A percentile compares a stretch with the other conserved stretches of the same genome.
Conservation (phyloP, 2,113 vertebrate species). For the Lamprotornis superbus region DNA sequence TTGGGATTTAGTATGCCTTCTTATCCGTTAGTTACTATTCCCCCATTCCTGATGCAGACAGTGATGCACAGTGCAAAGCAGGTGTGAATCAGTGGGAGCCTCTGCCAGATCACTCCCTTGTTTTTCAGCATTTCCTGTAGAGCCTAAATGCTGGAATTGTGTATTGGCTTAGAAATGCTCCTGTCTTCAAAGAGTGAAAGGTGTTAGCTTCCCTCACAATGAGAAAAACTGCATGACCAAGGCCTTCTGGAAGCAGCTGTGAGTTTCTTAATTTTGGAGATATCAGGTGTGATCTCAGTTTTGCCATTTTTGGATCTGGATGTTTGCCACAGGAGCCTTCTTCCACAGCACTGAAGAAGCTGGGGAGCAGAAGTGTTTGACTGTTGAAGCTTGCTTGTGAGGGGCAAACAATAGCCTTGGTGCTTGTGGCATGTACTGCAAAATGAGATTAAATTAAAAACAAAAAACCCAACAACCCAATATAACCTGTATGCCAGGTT, state of each 20-base stretch:
- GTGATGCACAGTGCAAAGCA: neutral
- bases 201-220: neutral
- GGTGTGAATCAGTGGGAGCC: neutral
- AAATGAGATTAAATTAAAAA: neutral
- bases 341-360: neutral
- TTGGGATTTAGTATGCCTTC: neutral
- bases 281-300: neutral
- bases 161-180: neutral
- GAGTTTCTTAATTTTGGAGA: neutral
- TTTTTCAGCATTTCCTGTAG: neutral
- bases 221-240: neutral
- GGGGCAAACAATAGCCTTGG: neutral
- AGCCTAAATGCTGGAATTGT: neutral
- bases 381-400: neutral
- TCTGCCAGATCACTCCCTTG: neutral
- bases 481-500: neutral
- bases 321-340: neutral
- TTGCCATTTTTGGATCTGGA: neutral
- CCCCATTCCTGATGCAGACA: neutral
- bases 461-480: neutral
- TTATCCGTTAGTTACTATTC: neutral
- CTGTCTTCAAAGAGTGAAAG: neutral
- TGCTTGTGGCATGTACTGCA: rapidly evolving
- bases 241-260: neutral
- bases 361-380: neutral